Base-by-base conservation (phyloP, 1,140 invertebrate genomes). In the Cyclargus thomasi region DNA sequence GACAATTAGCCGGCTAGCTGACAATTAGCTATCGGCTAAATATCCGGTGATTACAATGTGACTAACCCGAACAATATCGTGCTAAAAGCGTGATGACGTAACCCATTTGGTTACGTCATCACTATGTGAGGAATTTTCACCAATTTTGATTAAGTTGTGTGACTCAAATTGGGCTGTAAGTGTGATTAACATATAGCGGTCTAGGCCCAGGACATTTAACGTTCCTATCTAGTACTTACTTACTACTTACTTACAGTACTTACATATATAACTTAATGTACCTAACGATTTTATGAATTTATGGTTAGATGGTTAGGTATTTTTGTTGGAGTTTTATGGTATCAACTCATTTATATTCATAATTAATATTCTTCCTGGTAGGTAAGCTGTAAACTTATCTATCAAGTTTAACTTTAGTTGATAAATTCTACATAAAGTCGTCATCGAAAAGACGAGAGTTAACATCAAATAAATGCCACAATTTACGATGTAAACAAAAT, bases 1-100 rank as follows among this genome's bases (percentile, higher is more conserved):
- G 55, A 57, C 55, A 57, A 57, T 57, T 57, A 59, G 55, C 55
- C 17, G 55, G 53, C 39, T 47, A 47, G 39, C 14, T 47, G 39
- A 47, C 39, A 29, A 29, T 29, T 29, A 29, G 29, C 29, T 47
- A 16, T 47, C 39, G 39, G 39, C 39, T 47, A 47, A 29, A 29
- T 29, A 47, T 47, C 39, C 39, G 39, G 39, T 47, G 39, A 47
- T 47, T 47, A 47, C 11, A 29, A 29, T 29, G 11, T 47, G 39
- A 47, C 39, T 47, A 47, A 47, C 39, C 8, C 39, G 39, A 47
- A 47, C 39, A 47, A 47, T 47, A 47, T 16, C 39, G 14, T 16
- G 39, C 39, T 47, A 47, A 47, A 47, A 47, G 39, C 39, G 3
- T 47, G n/a, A n/a, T n/a, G n/a, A n/a, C n/a, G n/a, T n/a, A n/a